Percentiles rank a stretch among this genome's conserved stretches.
phyloP scores from a whole-genome alignment of 2,888 invertebrate species.

The Oscheius sp. region DNA sequence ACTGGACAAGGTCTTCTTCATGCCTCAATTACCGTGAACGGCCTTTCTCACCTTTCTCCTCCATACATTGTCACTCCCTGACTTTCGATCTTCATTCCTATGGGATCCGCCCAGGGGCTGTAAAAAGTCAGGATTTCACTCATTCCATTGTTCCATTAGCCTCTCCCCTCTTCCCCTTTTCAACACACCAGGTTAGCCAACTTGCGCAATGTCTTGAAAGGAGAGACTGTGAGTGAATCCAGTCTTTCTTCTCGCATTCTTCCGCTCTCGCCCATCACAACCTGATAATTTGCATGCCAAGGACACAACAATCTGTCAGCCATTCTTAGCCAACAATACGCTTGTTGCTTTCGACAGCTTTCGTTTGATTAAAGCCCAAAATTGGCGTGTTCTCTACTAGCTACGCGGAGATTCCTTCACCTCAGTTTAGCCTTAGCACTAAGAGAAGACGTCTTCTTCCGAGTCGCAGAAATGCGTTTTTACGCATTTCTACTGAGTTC shows the following conservation, averaged over 20 bases:
- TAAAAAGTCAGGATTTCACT: constrained; percentile 19
- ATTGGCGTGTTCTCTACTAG: too few relatives aligned
- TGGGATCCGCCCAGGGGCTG: neutral
- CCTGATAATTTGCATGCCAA: neutral
- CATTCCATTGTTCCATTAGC: constrained; percentile 15
- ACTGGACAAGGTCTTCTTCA: constrained; percentile 1
- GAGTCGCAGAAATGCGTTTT: too few relatives aligned
- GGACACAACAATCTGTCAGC: too few relatives aligned
- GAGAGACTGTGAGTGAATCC: constrained; percentile 8
- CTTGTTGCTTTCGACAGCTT: too few relatives aligned
- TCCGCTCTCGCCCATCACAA: constrained; percentile 18
- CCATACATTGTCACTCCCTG: neutral
- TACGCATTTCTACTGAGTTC: too few relatives aligned
- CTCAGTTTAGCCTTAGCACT: too few relatives aligned
- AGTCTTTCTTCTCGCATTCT: constrained; percentile 26
- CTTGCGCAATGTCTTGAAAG: constrained; percentile 25
- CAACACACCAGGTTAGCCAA: neutral
- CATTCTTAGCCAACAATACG: too few relatives aligned
- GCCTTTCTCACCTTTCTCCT: neutral
- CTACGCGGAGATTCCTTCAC: too few relatives aligned
- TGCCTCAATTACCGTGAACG: constrained; percentile 17
- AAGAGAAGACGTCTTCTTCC: too few relatives aligned
- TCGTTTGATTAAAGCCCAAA: too few relatives aligned
- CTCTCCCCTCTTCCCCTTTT: neutral
- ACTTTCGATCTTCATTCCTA: neutral